Evolutionary conservation across 1,140 invertebrate genomes (phyloP), one percentile per base, ranked within the genome.

Genomic region (Tetragonula clypearis): DNA sequence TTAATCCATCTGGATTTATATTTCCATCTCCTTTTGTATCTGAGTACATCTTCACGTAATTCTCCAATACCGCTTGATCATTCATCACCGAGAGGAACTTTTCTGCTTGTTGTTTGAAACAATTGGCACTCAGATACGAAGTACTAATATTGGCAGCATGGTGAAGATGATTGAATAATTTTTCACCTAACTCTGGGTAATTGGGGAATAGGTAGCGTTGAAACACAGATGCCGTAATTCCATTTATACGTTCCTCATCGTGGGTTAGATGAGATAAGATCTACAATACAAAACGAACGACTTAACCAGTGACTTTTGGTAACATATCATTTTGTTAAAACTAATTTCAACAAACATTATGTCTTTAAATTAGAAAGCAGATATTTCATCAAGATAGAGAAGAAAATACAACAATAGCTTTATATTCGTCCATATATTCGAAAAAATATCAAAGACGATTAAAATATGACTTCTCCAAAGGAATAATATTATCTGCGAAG

Each of bases 131-230:
- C 65, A 97, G 94, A 90, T 97, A 95, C 58, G 95, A 93, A 30
- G 96, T 96, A 84, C 96, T 96, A 74, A 96, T 95, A 86, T 96
- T 96, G 21, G 96, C 96, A 49, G 93, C 92, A 78, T 93, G 93
- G 87, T 96, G 96, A 79, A 98, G 95, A 92, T 96, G 96, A 81
- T 93, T 93, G 90, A 96, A 98, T 79, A 98, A 94, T 86, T 96
- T 96, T 55, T 96, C 95, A 26, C 96, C 97, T 82, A 98, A 95
- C 85, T 97, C 96, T 5, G 96, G 95, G 94, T 98, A 97, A 92
- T 96, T 96, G n/a, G 97, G 97, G 94, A 98, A 98, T 85, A 98
- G 94, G 94, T 97, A 97, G 87, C 96, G 96, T 96, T 97, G 95
- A 77, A 95, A 95, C 85, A 95, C 90, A 81, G 90, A 95, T 73